phyloP scores from a whole-genome alignment of 2,888 invertebrate species.

The Pyrocoelia pectoralis region DNA sequence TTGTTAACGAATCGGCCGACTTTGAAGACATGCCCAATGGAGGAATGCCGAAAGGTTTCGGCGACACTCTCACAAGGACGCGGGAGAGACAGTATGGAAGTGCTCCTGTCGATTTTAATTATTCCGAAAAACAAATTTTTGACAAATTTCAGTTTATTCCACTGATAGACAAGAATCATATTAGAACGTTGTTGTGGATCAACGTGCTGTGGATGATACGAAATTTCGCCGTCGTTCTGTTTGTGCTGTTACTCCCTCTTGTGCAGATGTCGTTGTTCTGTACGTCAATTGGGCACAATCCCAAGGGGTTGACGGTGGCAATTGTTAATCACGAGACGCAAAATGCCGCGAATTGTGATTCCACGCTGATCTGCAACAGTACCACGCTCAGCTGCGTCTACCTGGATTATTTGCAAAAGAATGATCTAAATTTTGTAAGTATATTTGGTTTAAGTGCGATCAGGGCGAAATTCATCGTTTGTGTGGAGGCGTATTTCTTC shows the following conservation, averaged over 20 bases:
- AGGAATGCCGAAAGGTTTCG: constrained; percentile 57
- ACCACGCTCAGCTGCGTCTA: constrained; percentile 80
- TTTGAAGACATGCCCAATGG: constrained; percentile 68
- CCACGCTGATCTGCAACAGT: constrained; percentile 66
- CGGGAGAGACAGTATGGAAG: constrained; percentile 39
- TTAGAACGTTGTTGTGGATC: constrained; percentile 88
- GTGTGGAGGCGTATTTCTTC: no score
- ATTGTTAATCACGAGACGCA: constrained; percentile 81
- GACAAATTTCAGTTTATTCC: constrained; percentile 62
- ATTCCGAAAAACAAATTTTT: constrained; percentile 35
- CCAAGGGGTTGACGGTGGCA: constrained; percentile 77
- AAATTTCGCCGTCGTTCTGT: constrained; percentile 82
- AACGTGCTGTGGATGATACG: constrained; percentile 88
- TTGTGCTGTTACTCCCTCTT: constrained; percentile 86
- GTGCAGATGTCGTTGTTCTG: constrained; percentile 89
- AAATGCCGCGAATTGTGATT: constrained; percentile 47
- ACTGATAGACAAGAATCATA: constrained; percentile 48
- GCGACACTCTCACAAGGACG: constrained; percentile 61
- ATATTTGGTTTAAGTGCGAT: constrained; percentile 20
- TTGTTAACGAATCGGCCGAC: constrained; percentile 70
- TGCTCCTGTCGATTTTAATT: not conserved
- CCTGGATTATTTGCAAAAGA: constrained; percentile 72
- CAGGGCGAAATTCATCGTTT: no score
- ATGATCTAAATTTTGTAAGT: constrained; percentile 73
- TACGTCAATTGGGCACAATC: constrained; percentile 88